Evolutionary conservation across 2,888 invertebrate genomes (phyloP).

Genomic region (Dendrolimus houi): DNA sequence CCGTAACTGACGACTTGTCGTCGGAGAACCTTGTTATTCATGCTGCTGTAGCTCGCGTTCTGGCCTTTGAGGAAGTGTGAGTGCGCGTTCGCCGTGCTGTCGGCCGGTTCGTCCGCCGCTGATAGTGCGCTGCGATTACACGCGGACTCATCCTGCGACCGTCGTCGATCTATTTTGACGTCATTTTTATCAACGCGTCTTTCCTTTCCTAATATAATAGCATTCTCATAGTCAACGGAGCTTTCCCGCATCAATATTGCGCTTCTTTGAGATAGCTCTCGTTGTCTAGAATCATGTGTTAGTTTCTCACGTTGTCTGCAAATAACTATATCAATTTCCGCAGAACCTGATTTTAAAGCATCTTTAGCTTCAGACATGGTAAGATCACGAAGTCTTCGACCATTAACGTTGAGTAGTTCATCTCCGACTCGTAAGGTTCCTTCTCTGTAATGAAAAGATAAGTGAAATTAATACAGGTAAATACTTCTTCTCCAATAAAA

Average conservation of each 20-base stretch:
- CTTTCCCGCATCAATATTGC: conserved; percentile 77
- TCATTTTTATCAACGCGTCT: conserved; percentile 64
- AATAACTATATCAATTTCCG: conserved; percentile 81
- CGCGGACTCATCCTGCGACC: conserved; percentile 70
- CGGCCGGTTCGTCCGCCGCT: conserved; percentile 56
- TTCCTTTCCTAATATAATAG: conserved; percentile 70
- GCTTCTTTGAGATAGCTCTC: conserved; percentile 35
- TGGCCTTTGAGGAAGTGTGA: conserved; percentile 78
- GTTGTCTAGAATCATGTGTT: conserved; percentile 28
- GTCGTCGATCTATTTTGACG: conserved; percentile 83
- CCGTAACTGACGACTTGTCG: conserved; percentile 75
- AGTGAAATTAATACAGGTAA: not conserved
- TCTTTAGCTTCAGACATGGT: conserved; percentile 80
- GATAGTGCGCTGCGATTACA: conserved; percentile 69
- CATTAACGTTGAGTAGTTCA: conserved; percentile 84
- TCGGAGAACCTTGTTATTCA: conserved; percentile 76
- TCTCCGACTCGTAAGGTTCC: conserved; percentile 81
- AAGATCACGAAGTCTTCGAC: conserved; percentile 79
- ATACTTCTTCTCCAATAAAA: no score
- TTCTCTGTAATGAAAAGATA: conserved; percentile 61
- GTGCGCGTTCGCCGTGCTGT: conserved; percentile 55
- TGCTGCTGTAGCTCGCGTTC: conserved; percentile 78
- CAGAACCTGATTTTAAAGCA: conserved; percentile 77
- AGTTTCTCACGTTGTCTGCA: conserved; percentile 66
- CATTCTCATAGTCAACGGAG: conserved; percentile 83